phyloP scores from a whole-genome alignment of 2,113 vertebrate species.

The Trochalopteron elliotii region DNA sequence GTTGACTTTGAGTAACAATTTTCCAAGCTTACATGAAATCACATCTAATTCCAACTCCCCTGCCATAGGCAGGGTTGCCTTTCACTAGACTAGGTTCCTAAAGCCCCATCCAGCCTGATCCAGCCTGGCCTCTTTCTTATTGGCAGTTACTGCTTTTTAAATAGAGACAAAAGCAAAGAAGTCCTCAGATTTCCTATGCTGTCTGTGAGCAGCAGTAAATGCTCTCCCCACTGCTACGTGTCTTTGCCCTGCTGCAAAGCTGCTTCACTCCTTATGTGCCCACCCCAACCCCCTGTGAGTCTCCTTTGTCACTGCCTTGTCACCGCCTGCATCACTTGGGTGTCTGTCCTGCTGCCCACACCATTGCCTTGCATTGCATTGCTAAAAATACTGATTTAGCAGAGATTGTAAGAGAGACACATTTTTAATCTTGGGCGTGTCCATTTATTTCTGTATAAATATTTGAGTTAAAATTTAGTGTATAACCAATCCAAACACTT shows the following conservation, averaged over 20 bases:
- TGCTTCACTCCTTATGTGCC: background rate
- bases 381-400: background rate
- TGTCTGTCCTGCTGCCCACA: background rate
- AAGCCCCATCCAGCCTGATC: background rate
- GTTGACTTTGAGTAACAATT: background rate
- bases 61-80: background rate
- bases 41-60: background rate
- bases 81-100: background rate
- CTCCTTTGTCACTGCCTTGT: background rate
- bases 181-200: background rate
- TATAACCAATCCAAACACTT: conserved; percentile 34
- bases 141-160: background rate
- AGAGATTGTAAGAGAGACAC: fast-evolving
- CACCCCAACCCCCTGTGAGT: background rate
- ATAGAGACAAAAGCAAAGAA: background rate
- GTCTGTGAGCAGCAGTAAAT: background rate
- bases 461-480: conserved; percentile 10
- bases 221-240: background rate
- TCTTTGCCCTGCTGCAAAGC: background rate
- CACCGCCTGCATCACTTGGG: fast-evolving
- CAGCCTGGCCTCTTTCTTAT: background rate
- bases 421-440: background rate
- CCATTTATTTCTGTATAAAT: conserved; percentile 21
- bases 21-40: background rate
- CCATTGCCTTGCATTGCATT: background rate